Evolutionary conservation across 37 sponge, comb jelly and placozoan species (phyloP), one percentile per base, ranked within the genome.

Genomic region (Ianthella basta): DNA sequence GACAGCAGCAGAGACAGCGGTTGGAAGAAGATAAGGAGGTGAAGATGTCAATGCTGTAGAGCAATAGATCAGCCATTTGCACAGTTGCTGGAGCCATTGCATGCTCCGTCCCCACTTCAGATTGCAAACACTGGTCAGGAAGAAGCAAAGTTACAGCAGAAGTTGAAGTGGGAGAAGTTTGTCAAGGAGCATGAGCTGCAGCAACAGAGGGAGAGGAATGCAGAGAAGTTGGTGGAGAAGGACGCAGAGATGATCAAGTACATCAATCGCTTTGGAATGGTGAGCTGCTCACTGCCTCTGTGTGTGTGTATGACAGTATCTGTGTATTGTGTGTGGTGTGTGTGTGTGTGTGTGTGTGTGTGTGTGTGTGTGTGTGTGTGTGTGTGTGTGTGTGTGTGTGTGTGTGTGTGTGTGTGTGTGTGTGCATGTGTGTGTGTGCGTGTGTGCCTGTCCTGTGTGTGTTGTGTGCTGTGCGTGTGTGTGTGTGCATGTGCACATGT

Each of bases 201-300:
- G 35, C 84, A 92, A 36, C 92, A 92, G 50, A 82, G 83, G 15
- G 53, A 55, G 55, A 88, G 89, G 36, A 92, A 88, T 80, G 84
- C 87, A 34, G 84, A 82, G 41, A 33, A 66, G 19, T 70, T 30
- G 1, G 59, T 82, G 73, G 86, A 88, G 39, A 79, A 92, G 44
- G 37, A 82, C 57, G 72, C 81, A 0, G 92, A 92, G 40, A 24
- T 80, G 20, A 15, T 61, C 35, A 86, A 72, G 2, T 92, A 92
- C 72, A 84, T 88, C 41, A 92, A 81, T n/a, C 83, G 81, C 55
- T 92, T 86, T 80, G 89, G 92, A 69, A 92, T 63, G 80, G 86
- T 88, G 38, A 15, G 87, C 24, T 61, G 50, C 6, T 44, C 50
- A 10, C 50, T 44, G 6, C 8, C 8, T 44, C 6, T 44, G 6